Conservation (phyloP, 2,888 invertebrate genomes). For the Arctia plantaginis region DNA sequence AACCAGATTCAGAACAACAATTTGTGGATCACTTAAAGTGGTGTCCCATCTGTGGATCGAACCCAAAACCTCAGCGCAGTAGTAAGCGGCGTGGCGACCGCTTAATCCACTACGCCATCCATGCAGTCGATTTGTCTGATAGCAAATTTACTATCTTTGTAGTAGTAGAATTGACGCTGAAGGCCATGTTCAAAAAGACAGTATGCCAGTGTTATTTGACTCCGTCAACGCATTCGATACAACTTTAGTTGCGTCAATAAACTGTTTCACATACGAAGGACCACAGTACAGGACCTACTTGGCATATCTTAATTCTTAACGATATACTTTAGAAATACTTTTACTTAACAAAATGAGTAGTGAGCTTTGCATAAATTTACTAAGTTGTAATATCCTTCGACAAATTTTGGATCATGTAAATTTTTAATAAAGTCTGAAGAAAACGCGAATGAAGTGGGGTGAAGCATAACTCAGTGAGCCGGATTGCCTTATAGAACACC, state of each 20-base stretch:
- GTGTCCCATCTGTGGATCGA: too few species aligned
- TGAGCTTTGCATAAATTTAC: too few species aligned
- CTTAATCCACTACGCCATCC: too few species aligned
- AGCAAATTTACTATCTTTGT: not conserved
- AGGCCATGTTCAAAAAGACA: too few species aligned
- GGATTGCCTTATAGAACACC: conserved; percentile 28
- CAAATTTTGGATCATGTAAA: conserved; percentile 1
- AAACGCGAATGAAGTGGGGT: conserved; percentile 20
- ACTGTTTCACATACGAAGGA: too few species aligned
- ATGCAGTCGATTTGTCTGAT: too few species aligned
- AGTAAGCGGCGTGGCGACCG: too few species aligned
- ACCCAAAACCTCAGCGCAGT: too few species aligned
- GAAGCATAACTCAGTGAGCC: conserved; percentile 21
- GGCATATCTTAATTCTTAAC: not conserved
- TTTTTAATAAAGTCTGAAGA: conserved; percentile 43
- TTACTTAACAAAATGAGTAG: not conserved
- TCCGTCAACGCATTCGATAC: not conserved
- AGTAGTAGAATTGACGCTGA: too few species aligned
- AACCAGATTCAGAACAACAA: too few species aligned
- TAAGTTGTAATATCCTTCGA: not conserved
- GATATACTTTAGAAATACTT: not conserved
- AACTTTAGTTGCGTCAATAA: too few species aligned
- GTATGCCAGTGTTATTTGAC: not conserved
- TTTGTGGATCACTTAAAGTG: too few species aligned
- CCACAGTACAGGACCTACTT: not conserved